These are phyloP conservation scores for Drosophila parabipectinata DNA, from an alignment of 1,140 invertebrate genomes.

Conservation along the genomic window DNA sequence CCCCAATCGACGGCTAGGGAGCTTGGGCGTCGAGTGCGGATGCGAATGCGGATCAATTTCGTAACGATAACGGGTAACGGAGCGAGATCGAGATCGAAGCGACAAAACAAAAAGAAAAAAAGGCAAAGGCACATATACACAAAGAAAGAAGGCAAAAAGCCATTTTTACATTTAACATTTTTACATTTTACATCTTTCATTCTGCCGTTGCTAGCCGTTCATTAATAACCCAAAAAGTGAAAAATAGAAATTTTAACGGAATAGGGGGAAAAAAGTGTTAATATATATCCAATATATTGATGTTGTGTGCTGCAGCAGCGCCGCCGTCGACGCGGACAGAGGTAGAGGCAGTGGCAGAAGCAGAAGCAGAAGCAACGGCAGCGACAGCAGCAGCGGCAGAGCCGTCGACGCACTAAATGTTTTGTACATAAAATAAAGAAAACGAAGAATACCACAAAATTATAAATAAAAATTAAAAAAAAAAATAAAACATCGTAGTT, in stretches of 20 bases:
- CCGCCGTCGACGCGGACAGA: slow-evolving; percentile 38
- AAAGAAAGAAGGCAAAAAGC: slow-evolving; percentile 55
- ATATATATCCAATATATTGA: slow-evolving; percentile 74
- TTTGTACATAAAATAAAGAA: neutral
- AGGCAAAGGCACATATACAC: slow-evolving; percentile 50
- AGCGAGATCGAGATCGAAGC: neutral
- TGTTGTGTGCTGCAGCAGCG: slow-evolving; percentile 52
- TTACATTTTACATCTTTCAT: neutral
- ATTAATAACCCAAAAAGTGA: slow-evolving; percentile 20
- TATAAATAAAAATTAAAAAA: slow-evolving; percentile 53
- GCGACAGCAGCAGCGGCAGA: slow-evolving; percentile 21
- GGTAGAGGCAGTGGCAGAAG: slow-evolving; percentile 31
- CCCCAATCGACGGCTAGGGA: slow-evolving; percentile 47
- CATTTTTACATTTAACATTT: slow-evolving; percentile 14
- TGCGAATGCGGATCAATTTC: slow-evolving; percentile 42
- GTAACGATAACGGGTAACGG: slow-evolving; percentile 34
- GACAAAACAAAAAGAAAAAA: slow-evolving; percentile 31
- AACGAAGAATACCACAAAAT: neutral
- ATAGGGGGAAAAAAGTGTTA: slow-evolving; percentile 57
- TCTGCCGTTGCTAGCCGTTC: neutral
- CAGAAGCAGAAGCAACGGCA: slow-evolving; percentile 16
- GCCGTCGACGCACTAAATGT: slow-evolving; percentile 30
- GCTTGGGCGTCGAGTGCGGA: slow-evolving; percentile 44
- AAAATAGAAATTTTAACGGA: slow-evolving; percentile 29
- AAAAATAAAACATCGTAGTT: slow-evolving; percentile 65